These are phyloP conservation scores for Drosophila repleta DNA, from an alignment of 1,140 invertebrate species.

Conservation along the genomic window DNA sequence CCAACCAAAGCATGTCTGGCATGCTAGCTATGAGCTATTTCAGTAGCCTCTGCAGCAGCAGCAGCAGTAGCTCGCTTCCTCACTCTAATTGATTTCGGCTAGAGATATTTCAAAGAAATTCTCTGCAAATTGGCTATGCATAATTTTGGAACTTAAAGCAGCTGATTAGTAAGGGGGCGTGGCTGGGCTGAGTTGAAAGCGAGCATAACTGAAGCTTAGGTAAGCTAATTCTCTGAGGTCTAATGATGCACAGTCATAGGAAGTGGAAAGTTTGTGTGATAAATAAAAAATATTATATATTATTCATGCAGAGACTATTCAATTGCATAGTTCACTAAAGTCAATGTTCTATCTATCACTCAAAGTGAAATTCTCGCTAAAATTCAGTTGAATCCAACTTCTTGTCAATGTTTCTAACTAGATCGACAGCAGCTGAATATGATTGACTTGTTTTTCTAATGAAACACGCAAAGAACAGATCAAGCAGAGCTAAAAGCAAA, in stretches of 20 bases:
- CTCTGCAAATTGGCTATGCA: constrained; percentile 37
- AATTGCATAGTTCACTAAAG: too few relatives aligned
- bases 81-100: constrained; percentile 30
- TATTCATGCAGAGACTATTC: too few relatives aligned
- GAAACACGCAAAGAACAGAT: background rate
- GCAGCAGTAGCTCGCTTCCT: background rate
- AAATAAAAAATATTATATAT: too few relatives aligned
- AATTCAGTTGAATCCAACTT: background rate
- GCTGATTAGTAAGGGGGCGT: constrained; percentile 16
- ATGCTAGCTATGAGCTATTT: constrained; percentile 19
- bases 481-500: background rate
- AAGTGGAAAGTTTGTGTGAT: too few relatives aligned
- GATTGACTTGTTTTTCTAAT: background rate
- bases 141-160: constrained; percentile 36
- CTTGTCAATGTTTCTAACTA: background rate
- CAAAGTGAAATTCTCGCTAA: background rate
- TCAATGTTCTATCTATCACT: too few relatives aligned
- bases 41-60: background rate
- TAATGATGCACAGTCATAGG: too few relatives aligned
- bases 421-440: background rate
- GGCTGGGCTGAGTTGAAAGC: background rate
- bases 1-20: constrained; percentile 30
- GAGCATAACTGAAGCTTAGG: background rate
- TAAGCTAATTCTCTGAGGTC: too few relatives aligned
- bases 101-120: constrained; percentile 48